Evolutionary conservation across 2,888 invertebrate genomes (phyloP).

Genomic region (Ctena decussata): DNA sequence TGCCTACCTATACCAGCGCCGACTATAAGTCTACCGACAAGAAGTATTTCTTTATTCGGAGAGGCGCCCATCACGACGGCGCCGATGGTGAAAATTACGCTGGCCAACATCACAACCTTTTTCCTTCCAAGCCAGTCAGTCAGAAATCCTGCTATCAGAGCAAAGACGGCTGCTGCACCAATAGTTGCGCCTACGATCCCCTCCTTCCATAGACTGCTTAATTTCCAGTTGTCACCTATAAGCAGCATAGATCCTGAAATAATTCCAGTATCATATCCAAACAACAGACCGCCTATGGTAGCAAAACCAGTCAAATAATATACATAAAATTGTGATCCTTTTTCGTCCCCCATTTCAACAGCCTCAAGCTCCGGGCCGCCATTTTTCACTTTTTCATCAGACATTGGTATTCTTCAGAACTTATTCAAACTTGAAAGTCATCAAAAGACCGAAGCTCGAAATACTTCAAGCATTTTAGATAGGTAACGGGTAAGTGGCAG

Average conservation of each 20-base stretch:
- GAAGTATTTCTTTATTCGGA: slow-evolving; percentile 80
- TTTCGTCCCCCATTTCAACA: not conserved
- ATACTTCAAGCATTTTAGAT: too few relatives aligned
- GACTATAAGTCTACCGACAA: slow-evolving; percentile 87
- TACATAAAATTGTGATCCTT: slow-evolving; percentile 70
- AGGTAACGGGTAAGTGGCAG: too few relatives aligned
- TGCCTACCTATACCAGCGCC: slow-evolving; percentile 88
- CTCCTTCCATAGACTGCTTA: slow-evolving; percentile 87
- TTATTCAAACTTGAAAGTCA: too few relatives aligned
- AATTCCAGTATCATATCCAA: slow-evolving; percentile 88
- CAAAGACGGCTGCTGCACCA: slow-evolving; percentile 87
- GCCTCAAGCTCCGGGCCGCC: not conserved
- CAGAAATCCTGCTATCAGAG: slow-evolving; percentile 87
- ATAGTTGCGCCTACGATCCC: slow-evolving; percentile 88
- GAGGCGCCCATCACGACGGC: slow-evolving; percentile 87
- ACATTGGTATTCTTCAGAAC: too few relatives aligned
- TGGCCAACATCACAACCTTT: slow-evolving; percentile 87
- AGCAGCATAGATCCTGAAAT: slow-evolving; percentile 88
- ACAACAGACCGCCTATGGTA: slow-evolving; percentile 88
- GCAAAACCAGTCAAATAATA: slow-evolving; percentile 83
- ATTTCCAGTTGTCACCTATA: slow-evolving; percentile 85
- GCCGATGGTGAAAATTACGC: slow-evolving; percentile 87
- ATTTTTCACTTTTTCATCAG: slow-evolving; percentile 29
- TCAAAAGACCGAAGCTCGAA: too few relatives aligned
- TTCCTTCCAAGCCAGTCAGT: slow-evolving; percentile 88